Conservation (phyloP, 2,113 vertebrate genomes). For the Gambusia holbrooki region DNA sequence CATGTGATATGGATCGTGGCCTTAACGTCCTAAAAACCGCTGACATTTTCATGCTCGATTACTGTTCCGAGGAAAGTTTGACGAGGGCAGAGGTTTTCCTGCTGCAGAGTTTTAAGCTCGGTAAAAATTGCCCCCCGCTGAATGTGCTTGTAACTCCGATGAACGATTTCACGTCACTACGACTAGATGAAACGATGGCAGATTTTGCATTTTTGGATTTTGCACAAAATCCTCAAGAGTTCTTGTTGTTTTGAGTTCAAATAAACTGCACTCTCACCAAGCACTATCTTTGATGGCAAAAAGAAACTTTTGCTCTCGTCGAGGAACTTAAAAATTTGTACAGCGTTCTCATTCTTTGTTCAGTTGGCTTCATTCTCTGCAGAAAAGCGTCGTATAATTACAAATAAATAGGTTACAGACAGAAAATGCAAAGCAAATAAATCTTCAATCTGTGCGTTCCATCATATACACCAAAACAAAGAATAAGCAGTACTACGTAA, state of each 20-base stretch:
- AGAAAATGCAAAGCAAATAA: constrained; percentile 71
- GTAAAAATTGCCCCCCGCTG: constrained; percentile 31
- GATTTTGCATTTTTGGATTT: constrained; percentile 54
- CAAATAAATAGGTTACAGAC: constrained; percentile 69
- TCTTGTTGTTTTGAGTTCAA: constrained; percentile 26
- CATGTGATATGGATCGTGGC: constrained; percentile 28
- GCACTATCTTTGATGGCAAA: constrained; percentile 1
- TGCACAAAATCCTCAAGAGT: constrained; percentile 45
- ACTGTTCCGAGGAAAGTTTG: constrained; percentile 26
- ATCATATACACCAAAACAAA: constrained; percentile 31
- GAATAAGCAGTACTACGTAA: constrained; percentile 22
- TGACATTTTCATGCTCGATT: constrained; percentile 44
- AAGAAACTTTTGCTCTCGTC: constrained; percentile 33
- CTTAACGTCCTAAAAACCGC: constrained; percentile 31
- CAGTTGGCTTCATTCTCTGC: constrained; percentile 37
- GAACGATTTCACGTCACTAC: constrained; percentile 25
- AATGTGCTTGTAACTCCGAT: constrained; percentile 51
- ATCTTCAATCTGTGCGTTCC: constrained; percentile 39
- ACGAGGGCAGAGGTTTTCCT: constrained; percentile 32
- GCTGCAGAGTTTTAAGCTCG: constrained; percentile 9
- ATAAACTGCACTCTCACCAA: constrained; percentile 32
- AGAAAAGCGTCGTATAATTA: constrained; percentile 51
- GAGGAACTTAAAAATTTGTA: constrained; percentile 45
- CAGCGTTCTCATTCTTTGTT: constrained; percentile 43
- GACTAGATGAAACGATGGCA: constrained; percentile 42